Evolutionary conservation across 1,140 invertebrate species (phyloP).

Genomic region (Psix sp.): DNA sequence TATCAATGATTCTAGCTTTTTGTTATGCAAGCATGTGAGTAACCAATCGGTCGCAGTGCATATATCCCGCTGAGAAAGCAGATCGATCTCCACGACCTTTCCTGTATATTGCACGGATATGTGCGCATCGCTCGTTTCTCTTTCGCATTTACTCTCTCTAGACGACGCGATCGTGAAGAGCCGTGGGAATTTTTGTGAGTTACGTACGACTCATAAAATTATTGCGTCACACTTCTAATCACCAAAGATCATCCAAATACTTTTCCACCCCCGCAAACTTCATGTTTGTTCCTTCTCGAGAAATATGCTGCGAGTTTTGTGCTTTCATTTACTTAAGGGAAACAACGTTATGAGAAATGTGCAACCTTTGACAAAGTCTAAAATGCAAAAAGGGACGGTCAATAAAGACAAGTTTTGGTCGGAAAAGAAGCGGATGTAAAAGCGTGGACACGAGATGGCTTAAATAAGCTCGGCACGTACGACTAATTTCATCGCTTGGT

Average conservation of each 20-base stretch:
- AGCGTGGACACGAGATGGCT: conserved; percentile 39
- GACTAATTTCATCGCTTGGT: conserved; percentile 38
- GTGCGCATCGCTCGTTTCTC: conserved; percentile 59
- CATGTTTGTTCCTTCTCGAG: too few relatives aligned
- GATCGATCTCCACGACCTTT: conserved; percentile 63
- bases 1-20: conserved; percentile 41
- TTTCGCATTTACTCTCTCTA: conserved; percentile 50
- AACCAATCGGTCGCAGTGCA: conserved; percentile 27
- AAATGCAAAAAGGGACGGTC: conserved; percentile 6
- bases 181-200: conserved; percentile 64
- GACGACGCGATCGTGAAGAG: conserved; percentile 54
- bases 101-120: conserved; percentile 53
- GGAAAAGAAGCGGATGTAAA: conserved; percentile 32
- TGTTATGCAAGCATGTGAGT: conserved; percentile 55
- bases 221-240: conserved; percentile 39
- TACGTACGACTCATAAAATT: conserved; percentile 50
- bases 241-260: conserved; percentile 26
- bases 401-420: too few relatives aligned
- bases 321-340: too few relatives aligned
- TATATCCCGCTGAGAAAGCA: conserved; percentile 63
- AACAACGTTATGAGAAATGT: too few relatives aligned
- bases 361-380: conserved; percentile 10
- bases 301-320: too few relatives aligned
- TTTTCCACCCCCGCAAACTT: conserved; percentile 27
- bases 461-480: conserved; percentile 47